Percentiles rank a stretch among this genome's conserved stretches.
Evolutionary conservation across 2,888 invertebrate genomes (phyloP).

Genomic region (Gryllus longicercus): DNA sequence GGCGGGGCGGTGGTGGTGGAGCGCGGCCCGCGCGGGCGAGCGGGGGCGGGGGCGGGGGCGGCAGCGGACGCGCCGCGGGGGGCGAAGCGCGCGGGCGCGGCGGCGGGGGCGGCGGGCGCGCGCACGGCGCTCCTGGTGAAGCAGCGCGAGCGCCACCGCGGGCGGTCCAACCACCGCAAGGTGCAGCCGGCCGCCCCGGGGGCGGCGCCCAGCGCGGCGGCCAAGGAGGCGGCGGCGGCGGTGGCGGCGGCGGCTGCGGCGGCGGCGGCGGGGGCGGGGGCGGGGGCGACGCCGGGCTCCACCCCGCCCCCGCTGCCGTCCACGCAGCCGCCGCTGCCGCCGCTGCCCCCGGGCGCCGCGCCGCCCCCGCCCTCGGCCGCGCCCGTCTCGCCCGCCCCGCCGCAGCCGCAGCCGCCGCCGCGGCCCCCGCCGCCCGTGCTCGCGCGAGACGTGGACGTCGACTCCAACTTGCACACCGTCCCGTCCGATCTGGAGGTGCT

Average conservation of each 20-base stretch:
- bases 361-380: conserved; percentile 26
- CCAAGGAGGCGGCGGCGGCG: not conserved
- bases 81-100: not conserved
- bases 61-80: conserved; percentile 24
- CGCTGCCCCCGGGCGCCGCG: conserved; percentile 18
- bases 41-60: not conserved
- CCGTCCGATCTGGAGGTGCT: conserved; percentile 60
- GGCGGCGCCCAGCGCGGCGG: conserved; percentile 17
- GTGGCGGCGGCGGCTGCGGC: not conserved
- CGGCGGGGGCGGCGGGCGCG: conserved; percentile 4
- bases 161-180: conserved; percentile 20
- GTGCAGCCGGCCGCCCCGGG: not conserved
- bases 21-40: conserved; percentile 26
- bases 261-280: conserved; percentile 20
- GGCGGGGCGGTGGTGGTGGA: conserved; percentile 58
- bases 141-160: conserved; percentile 29
- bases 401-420: conserved; percentile 25
- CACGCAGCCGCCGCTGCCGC: conserved; percentile 24
- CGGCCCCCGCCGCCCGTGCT: conserved; percentile 23
- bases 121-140: conserved; percentile 32
- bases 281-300: not conserved
- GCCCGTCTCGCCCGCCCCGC: conserved; percentile 23
- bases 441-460: conserved; percentile 46
- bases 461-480: conserved; percentile 59
- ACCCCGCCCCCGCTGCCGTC: conserved; percentile 22